Evolutionary conservation across 2,797 vertebrate genomes (phyloP).

Genomic region (Crax fasciolata): DNA sequence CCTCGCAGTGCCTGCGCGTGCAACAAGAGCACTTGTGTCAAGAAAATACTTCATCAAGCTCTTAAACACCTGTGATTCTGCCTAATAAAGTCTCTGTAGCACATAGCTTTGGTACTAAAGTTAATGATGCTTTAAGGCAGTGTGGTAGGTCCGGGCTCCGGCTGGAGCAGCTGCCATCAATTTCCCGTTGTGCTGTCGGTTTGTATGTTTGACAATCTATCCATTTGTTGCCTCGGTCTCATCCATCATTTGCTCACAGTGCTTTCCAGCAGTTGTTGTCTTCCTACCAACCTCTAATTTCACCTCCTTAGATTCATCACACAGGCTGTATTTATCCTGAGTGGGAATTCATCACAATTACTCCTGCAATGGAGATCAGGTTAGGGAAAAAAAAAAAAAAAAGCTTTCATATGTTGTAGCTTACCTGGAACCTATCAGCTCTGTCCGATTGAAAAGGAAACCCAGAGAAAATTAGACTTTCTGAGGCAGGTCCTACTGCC

Average conservation of each 20-base stretch:
- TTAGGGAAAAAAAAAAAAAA: neutral
- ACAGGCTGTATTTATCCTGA: neutral
- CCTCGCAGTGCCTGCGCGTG: neutral
- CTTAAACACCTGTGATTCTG: conserved; percentile 49
- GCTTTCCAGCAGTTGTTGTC: conserved; percentile 15
- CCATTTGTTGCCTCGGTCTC: conserved; percentile 51
- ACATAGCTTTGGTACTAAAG: conserved; percentile 34
- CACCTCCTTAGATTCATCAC: conserved; percentile 29
- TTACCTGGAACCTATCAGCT: neutral
- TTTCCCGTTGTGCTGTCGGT: conserved; percentile 16
- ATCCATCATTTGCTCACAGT: conserved; percentile 21
- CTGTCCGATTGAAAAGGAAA: neutral
- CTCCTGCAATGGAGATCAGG: neutral
- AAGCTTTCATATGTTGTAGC: neutral
- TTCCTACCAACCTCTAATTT: conserved; percentile 42
- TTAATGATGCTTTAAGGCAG: conserved; percentile 71
- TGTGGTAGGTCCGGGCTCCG: neutral
- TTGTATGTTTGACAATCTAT: conserved; percentile 49
- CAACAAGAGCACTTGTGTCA: neutral
- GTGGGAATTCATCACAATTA: conserved; percentile 43
- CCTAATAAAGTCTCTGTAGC: conserved; percentile 46
- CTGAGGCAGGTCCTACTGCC: neutral
- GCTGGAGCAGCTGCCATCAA: conserved; percentile 56
- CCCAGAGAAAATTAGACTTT: neutral
- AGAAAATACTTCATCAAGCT: conserved; percentile 35